Evolutionary conservation across 2,888 invertebrate genomes (phyloP).

Genomic region (Chaetogeoica ovagalla): DNA sequence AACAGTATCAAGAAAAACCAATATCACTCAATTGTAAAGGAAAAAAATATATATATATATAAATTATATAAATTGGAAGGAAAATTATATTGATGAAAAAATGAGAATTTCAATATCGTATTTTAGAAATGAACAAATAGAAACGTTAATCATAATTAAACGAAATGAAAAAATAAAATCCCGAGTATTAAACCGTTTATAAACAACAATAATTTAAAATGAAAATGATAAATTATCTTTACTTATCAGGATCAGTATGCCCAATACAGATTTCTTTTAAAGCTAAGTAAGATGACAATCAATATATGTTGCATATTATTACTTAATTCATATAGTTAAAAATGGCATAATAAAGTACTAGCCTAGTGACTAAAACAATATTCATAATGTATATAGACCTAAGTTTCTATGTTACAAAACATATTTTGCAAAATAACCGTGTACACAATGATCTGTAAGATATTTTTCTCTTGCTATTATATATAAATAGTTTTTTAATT

Average conservation of each 20-base stretch:
- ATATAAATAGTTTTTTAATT: neutral
- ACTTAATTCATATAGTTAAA: slow-evolving; percentile 15
- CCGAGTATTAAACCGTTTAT: neutral
- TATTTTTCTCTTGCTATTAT: neutral
- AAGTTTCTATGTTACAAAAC: slow-evolving; percentile 22
- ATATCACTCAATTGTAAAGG: neutral
- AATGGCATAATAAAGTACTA: slow-evolving; percentile 51
- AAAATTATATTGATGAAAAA: neutral
- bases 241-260: neutral
- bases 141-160: neutral
- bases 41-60: neutral
- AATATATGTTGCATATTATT: neutral
- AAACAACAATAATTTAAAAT: no score
- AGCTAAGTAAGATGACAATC: slow-evolving; percentile 11
- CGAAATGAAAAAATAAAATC: neutral
- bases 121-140: neutral
- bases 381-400: slow-evolving; percentile 21
- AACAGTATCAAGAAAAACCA: neutral
- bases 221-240: no score
- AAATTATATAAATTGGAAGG: neutral
- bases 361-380: slow-evolving; percentile 51
- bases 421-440: slow-evolving; percentile 29
- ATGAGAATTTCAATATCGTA: neutral
- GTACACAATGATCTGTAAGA: slow-evolving; percentile 23
- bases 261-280: neutral